Base-by-base conservation (phyloP, 1,140 invertebrate genomes). In the Lineus longissimus region DNA sequence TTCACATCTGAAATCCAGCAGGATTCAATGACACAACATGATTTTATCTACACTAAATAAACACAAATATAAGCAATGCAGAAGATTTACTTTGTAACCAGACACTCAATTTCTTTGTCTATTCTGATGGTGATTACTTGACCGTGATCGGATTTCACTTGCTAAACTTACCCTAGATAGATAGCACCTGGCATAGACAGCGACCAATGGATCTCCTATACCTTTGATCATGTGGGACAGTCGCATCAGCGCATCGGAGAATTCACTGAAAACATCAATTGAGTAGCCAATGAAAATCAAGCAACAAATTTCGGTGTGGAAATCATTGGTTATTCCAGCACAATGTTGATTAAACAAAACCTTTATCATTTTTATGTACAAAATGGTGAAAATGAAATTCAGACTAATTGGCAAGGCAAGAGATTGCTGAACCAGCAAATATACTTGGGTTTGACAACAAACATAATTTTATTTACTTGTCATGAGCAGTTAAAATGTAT, bases 181-280 rank as follows among this genome's bases (percentile, higher is more conserved):
- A 80, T 98, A 98, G 77, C 92, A 92, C 40, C 94, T 85, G 2
- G 91, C 88, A 83, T 97, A 98, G 31, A 89, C 85, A 19, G 94
- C 90, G 0, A 97, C 93, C 56, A 98, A 83, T 0, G 94, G 94
- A 83, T 97, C 91, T 4, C 93, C 94, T 73, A 98, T 94, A 17
- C 95, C 95, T 69, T 93, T 84, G 55, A 94, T 90, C 89, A 95
- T 95, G 67, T 84, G 84, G 0, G 91, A 89, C 58, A 98, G 81
- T 66, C 95, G 86, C 17, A 84, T 76, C 11, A 97, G 78, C 23
- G 90, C 87, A 45, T 87, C 85, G 61, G 86, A 86, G 78, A 89
- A 91, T 80, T 94, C 90, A 54, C 88, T 89, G 69, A 45, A 70
- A 70, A 61, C 70, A 4, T 6, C 47, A 51, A 7, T 36, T 7